Base-by-base conservation (phyloP, 2,888 invertebrate species). In the Dendrolimus houi region DNA sequence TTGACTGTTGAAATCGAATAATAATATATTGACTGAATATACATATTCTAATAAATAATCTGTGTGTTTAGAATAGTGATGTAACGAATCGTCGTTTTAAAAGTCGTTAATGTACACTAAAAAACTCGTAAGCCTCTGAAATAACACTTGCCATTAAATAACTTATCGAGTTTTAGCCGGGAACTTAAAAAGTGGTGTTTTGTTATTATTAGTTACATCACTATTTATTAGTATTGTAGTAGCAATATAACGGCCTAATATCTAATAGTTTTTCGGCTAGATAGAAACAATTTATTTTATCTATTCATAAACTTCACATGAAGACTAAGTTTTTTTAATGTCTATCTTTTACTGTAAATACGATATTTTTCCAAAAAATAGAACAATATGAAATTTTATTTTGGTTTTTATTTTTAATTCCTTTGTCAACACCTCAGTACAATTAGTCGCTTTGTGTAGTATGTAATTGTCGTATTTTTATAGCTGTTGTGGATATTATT, bases 291-390 rank as follows among this genome's bases (percentile, higher is more conserved):
- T 58, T 29, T 52, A 53, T 59, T 52, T 47, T 10, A 47, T 47
- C 47, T 47, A 12, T 47, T n/a, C 41, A 52, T 8, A 13, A 52
- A 53, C 57, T 58, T 54, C 53, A 59, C 56, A 60, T 52, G 52
- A 57, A 52, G 55, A 59, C 52, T 53, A 59, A 60, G 59, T 57
- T 59, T 58, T 59, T 56, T 60, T 58, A 63, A 59, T 59, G 56
- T 58, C 57, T 47, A 47, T 47, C 47, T 47, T 47, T 47, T 47
- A 47, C 12, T 72, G 69, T 71, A 72, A 60, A 72, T 70, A 72
- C 55, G 67, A 63, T 60, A 63, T 69, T 72, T 74, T 70, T 59
- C 65, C 68, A 64, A 60, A 70, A 68, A 70, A 69, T 67, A 71
- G 62, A 47, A 47, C 47, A 47, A 17, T 9, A 12, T 47, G 47